A percentile compares a stretch with the other conserved stretches of the same genome.
Evolutionary conservation across 2,888 invertebrate species (phyloP).

Genomic region (Gastracanthus pulcherrimus): DNA sequence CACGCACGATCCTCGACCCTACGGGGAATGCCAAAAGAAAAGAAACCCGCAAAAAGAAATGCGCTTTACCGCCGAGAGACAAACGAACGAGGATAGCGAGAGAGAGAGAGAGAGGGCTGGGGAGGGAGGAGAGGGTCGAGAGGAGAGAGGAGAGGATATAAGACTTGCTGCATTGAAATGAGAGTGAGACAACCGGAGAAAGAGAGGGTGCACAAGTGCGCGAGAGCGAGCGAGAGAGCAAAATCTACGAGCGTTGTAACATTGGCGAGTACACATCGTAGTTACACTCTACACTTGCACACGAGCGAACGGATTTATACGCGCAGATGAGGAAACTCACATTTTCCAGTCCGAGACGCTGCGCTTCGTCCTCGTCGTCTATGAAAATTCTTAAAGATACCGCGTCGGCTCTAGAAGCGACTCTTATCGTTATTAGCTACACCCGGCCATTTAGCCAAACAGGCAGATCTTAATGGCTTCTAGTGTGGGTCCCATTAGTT

Average conservation of each 20-base stretch:
- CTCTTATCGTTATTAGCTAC: constrained; percentile 20
- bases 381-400: not conserved
- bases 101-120: no score
- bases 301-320: not conserved
- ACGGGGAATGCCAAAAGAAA: not conserved
- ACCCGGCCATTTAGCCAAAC: not conserved
- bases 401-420: not conserved
- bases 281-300: not conserved
- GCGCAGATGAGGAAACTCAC: not conserved
- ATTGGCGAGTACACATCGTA: not conserved
- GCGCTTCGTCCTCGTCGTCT: not conserved
- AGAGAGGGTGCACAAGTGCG: not conserved
- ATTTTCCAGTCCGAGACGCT: not conserved
- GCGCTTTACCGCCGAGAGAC: not conserved
- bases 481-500: constrained; percentile 17
- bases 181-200: constrained; percentile 7
- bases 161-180: not conserved
- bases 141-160: not conserved
- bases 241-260: not conserved
- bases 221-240: not conserved
- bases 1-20: not conserved
- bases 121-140: not conserved
- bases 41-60: not conserved
- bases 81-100: not conserved
- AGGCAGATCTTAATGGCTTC: constrained; percentile 6